A percentile compares a stretch with the other conserved stretches of the same genome.
Evolutionary conservation across 2,888 invertebrate species (phyloP).

Genomic region (Eurytoma adleriae): DNA sequence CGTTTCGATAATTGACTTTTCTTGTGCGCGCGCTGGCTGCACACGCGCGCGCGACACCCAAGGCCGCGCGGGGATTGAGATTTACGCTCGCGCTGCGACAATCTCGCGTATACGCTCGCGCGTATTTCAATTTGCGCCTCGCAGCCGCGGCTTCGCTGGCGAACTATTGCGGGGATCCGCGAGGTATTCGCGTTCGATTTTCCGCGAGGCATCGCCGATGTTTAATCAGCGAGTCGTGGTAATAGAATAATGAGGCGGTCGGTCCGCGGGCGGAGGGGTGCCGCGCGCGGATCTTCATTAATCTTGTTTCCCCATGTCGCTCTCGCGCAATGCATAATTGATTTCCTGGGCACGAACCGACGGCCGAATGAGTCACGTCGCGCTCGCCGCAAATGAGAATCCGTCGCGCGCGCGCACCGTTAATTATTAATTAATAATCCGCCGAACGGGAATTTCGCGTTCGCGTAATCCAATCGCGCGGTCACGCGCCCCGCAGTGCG

Average conservation of each 20-base stretch:
- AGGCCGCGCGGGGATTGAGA: conserved; percentile 24
- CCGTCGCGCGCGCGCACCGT: conserved; percentile 1
- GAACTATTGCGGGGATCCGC: too few relatives aligned
- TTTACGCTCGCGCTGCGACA: conserved; percentile 31
- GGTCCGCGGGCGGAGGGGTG: too few relatives aligned
- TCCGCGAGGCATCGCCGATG: not conserved
- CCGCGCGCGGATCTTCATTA: conserved; percentile 15
- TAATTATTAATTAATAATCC: conserved; percentile 31
- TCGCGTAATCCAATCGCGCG: too few relatives aligned
- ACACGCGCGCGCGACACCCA: not conserved
- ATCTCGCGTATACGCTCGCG: not conserved
- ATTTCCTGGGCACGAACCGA: not conserved
- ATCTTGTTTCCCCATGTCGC: conserved; percentile 26
- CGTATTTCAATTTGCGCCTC: conserved; percentile 17
- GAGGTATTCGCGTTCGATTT: not conserved
- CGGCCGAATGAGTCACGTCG: conserved; percentile 19
- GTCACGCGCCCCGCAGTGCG: too few relatives aligned
- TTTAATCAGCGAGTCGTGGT: conserved; percentile 24
- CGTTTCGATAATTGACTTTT: conserved; percentile 49
- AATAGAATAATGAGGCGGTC: conserved; percentile 4
- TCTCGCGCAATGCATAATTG: conserved; percentile 24
- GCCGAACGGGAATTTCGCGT: too few relatives aligned
- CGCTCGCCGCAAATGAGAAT: conserved; percentile 10
- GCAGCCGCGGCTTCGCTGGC: not conserved
- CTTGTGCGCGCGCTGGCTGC: not conserved